Evolutionary conservation across 1,140 invertebrate species (phyloP).

Genomic region (Reticulitermes speratus): DNA sequence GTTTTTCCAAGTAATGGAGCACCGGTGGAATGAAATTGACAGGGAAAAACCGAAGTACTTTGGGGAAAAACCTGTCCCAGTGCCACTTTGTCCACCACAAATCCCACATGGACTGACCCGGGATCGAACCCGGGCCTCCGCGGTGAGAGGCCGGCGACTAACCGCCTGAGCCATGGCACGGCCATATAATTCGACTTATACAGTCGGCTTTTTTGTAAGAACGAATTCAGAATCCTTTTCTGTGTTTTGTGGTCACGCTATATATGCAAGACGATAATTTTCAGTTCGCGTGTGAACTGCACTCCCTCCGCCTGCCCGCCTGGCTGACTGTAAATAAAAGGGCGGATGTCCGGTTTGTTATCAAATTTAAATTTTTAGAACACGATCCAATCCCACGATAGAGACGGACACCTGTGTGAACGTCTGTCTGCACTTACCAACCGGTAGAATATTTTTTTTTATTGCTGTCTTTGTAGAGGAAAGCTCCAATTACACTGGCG

Average conservation of each 20-base stretch:
- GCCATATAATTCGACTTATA: no score
- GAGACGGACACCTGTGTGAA: neutral
- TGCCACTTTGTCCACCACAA: no score
- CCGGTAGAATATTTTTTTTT: neutral
- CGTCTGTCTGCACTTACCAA: neutral
- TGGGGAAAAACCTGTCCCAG: no score
- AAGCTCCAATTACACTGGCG: neutral
- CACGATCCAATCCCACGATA: conserved; percentile 2
- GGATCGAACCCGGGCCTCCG: no score
- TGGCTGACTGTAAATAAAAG: neutral
- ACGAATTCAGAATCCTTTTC: neutral
- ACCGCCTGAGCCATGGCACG: no score
- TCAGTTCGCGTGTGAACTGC: neutral
- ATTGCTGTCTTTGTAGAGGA: neutral
- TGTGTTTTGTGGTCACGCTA: neutral
- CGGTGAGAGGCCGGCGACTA: no score
- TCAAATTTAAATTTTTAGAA: conserved; percentile 7
- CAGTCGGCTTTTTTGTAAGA: no score
- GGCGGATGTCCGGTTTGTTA: conserved; percentile 4
- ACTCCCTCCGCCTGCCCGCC: neutral
- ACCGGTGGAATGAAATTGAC: no score
- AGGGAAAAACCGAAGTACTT: no score
- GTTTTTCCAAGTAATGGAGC: no score
- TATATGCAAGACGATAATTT: neutral
- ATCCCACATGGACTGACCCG: no score